A percentile compares a stretch with the other conserved stretches of the same genome.
phyloP scores from a whole-genome alignment of 2,888 invertebrate genomes.

The Drosophila buzzatii region DNA sequence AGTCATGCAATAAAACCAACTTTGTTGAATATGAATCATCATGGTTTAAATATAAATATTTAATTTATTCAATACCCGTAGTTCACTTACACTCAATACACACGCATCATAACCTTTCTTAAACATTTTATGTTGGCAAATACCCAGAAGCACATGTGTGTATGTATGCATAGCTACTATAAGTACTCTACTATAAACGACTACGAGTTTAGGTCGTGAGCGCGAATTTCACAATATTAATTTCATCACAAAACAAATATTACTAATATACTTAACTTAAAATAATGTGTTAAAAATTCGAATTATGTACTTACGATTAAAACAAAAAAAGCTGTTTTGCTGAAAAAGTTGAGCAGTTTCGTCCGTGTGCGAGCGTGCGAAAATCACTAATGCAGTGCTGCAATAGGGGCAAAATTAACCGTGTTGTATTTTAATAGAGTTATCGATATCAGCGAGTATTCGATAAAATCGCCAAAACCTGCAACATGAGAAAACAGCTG shows the following conservation, averaged over 20 bases:
- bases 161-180: conserved; percentile 2
- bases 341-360: conserved; percentile 67
- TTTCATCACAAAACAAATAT: background rate
- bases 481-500: background rate
- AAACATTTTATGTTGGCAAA: conserved; percentile 21
- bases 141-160: background rate
- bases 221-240: conserved; percentile 1
- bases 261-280: background rate
- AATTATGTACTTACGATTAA: conserved; percentile 83
- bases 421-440: background rate
- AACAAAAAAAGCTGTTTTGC: conserved; percentile 85
- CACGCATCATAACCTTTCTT: conserved; percentile 57
- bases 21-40: conserved; percentile 54
- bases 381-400: conserved; percentile 47
- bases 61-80: conserved; percentile 3
- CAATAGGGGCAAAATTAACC: background rate
- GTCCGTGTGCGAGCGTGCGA: conserved; percentile 46
- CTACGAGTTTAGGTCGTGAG: conserved; percentile 3
- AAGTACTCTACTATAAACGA: background rate
- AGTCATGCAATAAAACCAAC: conserved; percentile 16
- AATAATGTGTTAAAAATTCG: conserved; percentile 1
- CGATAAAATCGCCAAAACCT: conserved; percentile 13
- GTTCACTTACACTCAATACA: conserved; percentile 14
- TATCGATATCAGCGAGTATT: background rate
- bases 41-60: conserved; percentile 14